Evolutionary conservation across 1,140 invertebrate species (phyloP), one percentile per base, ranked within the genome.

Genomic region (Daktulosphaira vitifoliae): DNA sequence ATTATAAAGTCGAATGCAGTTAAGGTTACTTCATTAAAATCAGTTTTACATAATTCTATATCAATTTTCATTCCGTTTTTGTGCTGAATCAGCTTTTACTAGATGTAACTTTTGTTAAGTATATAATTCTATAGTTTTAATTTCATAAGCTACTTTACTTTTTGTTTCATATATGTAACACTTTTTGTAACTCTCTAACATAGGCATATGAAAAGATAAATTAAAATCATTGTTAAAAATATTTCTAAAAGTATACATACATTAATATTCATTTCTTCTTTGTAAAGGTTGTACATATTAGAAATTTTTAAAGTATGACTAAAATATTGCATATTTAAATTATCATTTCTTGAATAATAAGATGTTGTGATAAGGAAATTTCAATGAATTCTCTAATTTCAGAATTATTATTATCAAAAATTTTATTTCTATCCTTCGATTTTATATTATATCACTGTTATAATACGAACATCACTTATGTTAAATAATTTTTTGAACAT

Each of bases 171-270:
- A 54, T 3, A 54, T 54, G 37, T 37, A 29, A 54, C 52, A 39
- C 15, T 3, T 54, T 54, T 54, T 54, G 8, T 33, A 54, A 42
- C 52, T 54, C 11, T 54, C 52, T 1, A 20, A 39, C 0, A 54
- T 9, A 16, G 37, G 37, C 3, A 33, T 29, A 54, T 54, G 52
- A 25, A 54, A 54, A 1, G 52, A 54, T 42, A 54, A 54, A 11
- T 54, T 54, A 54, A 54, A 54, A 54, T 54, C 37, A 22, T 8
- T 39, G 52, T 54, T 9, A 11, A 54, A 54, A 2, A 3, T 54
- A 38, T 54, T 7, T 54, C 52, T 54, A 9, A 54, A 54, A 38
- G 7, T 16, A n/a, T n/a, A 54, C 52, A 25, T 42, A 9, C 18
- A 54, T 38, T 38, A 15, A 38, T 18, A 33, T 8, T 54, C 33